Percentiles rank a stretch among this genome's conserved stretches.
phyloP scores from a whole-genome alignment of 1,140 invertebrate species.

The Leptopilina clavipes region DNA sequence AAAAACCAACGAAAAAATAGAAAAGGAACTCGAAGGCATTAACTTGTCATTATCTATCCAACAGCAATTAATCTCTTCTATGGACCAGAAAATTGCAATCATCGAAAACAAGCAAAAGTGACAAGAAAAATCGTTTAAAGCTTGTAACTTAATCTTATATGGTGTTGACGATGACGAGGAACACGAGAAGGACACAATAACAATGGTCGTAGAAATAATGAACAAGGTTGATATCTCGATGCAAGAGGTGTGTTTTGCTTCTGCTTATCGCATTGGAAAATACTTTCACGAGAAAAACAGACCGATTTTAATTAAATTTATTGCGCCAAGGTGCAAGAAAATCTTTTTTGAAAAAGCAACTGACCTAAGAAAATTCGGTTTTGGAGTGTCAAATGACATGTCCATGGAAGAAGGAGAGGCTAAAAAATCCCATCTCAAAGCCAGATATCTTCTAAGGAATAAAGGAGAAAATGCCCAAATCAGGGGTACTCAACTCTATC shows the following conservation, averaged over 20 bases:
- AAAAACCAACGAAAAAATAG: no score
- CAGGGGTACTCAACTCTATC: background rate
- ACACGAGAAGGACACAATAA: no score
- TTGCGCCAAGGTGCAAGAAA: slow-evolving; percentile 26
- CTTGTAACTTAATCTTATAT: no score
- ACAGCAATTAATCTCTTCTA: no score
- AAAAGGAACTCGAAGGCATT: no score
- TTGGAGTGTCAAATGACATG: slow-evolving; percentile 3
- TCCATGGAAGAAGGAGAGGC: background rate
- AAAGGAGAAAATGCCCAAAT: background rate
- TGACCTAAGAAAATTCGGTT: background rate
- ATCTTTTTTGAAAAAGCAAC: background rate
- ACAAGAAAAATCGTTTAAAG: no score
- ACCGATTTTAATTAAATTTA: slow-evolving; percentile 32
- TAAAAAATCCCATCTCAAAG: background rate
- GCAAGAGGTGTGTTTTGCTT: background rate
- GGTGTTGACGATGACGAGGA: no score
- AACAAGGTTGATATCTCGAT: background rate
- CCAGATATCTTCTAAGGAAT: slow-evolving; percentile 5
- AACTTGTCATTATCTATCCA: no score
- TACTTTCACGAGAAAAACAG: background rate
- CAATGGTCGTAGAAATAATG: no score
- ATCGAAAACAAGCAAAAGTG: no score
- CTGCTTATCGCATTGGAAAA: background rate
- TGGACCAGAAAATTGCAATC: no score